Base-by-base conservation (phyloP, 2,113 vertebrate species). In the Pipa parva region DNA sequence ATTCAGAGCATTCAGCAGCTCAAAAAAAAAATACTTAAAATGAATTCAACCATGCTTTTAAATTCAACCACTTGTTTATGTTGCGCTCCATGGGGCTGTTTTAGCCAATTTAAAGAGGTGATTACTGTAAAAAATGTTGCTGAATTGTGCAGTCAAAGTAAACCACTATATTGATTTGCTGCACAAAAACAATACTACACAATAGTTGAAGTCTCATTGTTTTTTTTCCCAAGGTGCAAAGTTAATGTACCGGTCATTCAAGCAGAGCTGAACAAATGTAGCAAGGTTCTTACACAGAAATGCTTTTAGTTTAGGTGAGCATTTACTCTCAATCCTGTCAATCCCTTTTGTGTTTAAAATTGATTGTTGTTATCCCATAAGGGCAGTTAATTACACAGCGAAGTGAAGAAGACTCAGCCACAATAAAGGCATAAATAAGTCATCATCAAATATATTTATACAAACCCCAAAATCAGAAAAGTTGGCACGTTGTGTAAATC, bases 341-440 rank as follows among this genome's bases (percentile, higher is more conserved):
- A 63, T 74, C 69, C 20, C 26, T 56, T 37, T 42, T 67, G 52
- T 1, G 13, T 73, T 76, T 58, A 49, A 0, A 74, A 74, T 59
- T 78, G 36, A 66, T 74, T 73, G 24, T 62, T 75, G 17, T 68
- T 78, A 7, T 74, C 78, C 31, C 26, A 3, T 25, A 18, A 8
- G 0, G 51, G 63, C 71, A 73, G 0, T 75, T 78, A 21, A 78
- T 79, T 84, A 59, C 68, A 27, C 22, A 72, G 72, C 75, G 57
- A 67, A 63, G 7, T 26, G 55, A 45, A 70, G 49, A 67, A 57
- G 15, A 27, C 73, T 77, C 71, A 59, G 15, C 74, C 13, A 28
- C 27, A 6, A 6, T 71, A 63, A 70, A 67, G 77, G 72, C 59
- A 31, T 73, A 33, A 64, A 74, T 4, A 7, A 36, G 3, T 2